Percentiles rank a stretch among this genome's conserved stretches.
Conservation (phyloP, 2,888 invertebrate genomes). For the Drosophila quinaria region DNA sequence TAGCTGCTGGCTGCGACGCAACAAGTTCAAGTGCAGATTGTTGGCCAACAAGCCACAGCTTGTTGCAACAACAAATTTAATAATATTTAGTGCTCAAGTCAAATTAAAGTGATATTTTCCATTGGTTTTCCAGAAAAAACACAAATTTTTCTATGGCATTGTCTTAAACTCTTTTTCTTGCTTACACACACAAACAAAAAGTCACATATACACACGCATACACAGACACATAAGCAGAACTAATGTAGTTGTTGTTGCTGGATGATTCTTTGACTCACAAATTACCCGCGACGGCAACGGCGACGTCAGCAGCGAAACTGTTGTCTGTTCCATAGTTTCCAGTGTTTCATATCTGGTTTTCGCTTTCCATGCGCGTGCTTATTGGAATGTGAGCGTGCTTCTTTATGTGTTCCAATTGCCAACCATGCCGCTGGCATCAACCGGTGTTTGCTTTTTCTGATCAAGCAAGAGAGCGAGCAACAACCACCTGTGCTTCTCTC, state of each 20-base stretch:
- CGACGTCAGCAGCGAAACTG: slow-evolving; percentile 70
- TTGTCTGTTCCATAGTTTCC: slow-evolving; percentile 70
- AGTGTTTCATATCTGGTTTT: slow-evolving; percentile 78
- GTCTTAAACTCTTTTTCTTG: slow-evolving; percentile 55
- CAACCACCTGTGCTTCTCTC: slow-evolving; percentile 44
- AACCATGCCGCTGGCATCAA: slow-evolving; percentile 49
- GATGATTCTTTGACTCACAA: slow-evolving; percentile 80
- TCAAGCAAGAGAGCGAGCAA: slow-evolving; percentile 43
- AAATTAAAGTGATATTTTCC: slow-evolving; percentile 8
- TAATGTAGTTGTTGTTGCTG: slow-evolving; percentile 55
- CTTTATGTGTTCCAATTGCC: slow-evolving; percentile 51
- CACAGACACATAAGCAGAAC: slow-evolving; percentile 19
- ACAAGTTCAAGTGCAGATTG: slow-evolving; percentile 71
- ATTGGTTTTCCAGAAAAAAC: neutral
- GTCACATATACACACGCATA: slow-evolving; percentile 8
- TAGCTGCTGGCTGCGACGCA: slow-evolving; percentile 41
- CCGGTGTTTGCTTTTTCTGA: slow-evolving; percentile 77
- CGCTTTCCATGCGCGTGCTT: slow-evolving; percentile 68
- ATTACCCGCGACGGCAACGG: slow-evolving; percentile 67
- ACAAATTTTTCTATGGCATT: slow-evolving; percentile 28
- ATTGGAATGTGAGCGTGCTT: slow-evolving; percentile 44
- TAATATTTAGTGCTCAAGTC: slow-evolving; percentile 15
- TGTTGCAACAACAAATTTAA: slow-evolving; percentile 27
- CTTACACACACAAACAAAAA: slow-evolving; percentile 15
- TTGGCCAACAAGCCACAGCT: slow-evolving; percentile 31